A percentile compares a stretch with the other conserved stretches of the same genome.
phyloP scores from a whole-genome alignment of 2,888 invertebrate species.

The Ceriagrion tenellum region DNA sequence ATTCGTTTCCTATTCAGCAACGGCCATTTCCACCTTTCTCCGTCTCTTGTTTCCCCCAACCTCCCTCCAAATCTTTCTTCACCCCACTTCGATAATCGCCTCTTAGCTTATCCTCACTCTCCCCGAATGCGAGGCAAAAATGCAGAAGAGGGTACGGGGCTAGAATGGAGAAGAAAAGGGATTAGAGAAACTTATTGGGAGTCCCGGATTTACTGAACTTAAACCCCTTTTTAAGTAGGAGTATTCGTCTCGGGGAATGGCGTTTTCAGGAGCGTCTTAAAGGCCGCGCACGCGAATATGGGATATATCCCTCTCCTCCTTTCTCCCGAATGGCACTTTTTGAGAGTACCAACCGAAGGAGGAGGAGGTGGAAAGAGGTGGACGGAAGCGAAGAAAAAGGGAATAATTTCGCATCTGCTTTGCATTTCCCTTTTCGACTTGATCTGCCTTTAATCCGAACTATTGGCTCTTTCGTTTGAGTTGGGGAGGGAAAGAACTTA shows the following conservation, averaged over 20 bases:
- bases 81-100: background rate
- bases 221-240: background rate
- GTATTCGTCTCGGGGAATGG: constrained; percentile 1
- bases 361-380: background rate
- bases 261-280: background rate
- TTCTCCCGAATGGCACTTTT: background rate
- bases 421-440: constrained; percentile 54
- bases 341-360: background rate
- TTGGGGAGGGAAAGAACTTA: background rate
- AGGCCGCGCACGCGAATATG: background rate
- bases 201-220: constrained; percentile 48
- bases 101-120: background rate
- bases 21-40: background rate
- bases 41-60: background rate
- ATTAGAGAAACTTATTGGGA: constrained; percentile 61
- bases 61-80: background rate
- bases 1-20: background rate
- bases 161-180: background rate
- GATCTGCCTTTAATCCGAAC: constrained; percentile 43
- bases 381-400: background rate
- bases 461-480: constrained; percentile 29
- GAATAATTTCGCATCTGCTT: constrained; percentile 18
- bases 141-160: background rate
- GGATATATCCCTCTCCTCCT: background rate
- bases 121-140: background rate